Percentiles rank a stretch among this genome's conserved stretches.
phyloP scores from a whole-genome alignment of 1,140 invertebrate genomes.

The Vanessa tameamea region DNA sequence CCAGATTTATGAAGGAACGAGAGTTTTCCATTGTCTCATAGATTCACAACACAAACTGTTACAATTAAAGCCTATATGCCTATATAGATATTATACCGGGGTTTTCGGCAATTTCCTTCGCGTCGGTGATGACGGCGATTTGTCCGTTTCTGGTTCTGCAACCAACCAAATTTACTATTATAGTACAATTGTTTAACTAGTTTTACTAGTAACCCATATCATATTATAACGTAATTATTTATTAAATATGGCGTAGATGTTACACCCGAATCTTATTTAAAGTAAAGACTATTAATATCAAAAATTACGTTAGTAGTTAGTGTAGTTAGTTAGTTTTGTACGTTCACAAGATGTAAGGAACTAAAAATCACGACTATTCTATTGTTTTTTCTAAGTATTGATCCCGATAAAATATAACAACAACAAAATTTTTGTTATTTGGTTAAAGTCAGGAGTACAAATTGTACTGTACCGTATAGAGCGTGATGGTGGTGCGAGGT shows the following conservation, averaged over 20 bases:
- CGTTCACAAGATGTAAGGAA: too few relatives aligned
- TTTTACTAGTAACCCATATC: not conserved
- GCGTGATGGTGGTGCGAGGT: slow-evolving; percentile 66
- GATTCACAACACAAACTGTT: slow-evolving; percentile 78
- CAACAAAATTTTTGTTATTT: too few relatives aligned
- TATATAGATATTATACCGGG: slow-evolving; percentile 89
- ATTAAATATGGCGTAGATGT: too few relatives aligned
- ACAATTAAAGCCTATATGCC: slow-evolving; percentile 75
- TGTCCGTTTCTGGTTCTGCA: slow-evolving; percentile 88
- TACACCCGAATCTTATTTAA: too few relatives aligned
- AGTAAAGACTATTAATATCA: too few relatives aligned
- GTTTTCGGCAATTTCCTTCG: slow-evolving; percentile 96
- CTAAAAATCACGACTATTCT: too few relatives aligned
- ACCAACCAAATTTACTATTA: slow-evolving; percentile 60
- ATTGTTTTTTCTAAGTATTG: too few relatives aligned
- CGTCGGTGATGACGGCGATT: slow-evolving; percentile 91
- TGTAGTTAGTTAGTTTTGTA: too few relatives aligned
- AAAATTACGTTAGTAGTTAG: too few relatives aligned
- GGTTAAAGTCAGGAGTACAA: not conserved
- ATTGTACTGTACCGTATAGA: slow-evolving; percentile 63
- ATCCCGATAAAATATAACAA: too few relatives aligned
- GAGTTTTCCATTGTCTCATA: slow-evolving; percentile 61
- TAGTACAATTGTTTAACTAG: slow-evolving; percentile 28
- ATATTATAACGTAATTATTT: too few relatives aligned
- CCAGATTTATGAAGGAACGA: slow-evolving; percentile 67